A percentile compares a stretch with the other conserved stretches of the same genome.
phyloP scores from a whole-genome alignment of 2,113 vertebrate genomes.

The Ascaphus truei region DNA sequence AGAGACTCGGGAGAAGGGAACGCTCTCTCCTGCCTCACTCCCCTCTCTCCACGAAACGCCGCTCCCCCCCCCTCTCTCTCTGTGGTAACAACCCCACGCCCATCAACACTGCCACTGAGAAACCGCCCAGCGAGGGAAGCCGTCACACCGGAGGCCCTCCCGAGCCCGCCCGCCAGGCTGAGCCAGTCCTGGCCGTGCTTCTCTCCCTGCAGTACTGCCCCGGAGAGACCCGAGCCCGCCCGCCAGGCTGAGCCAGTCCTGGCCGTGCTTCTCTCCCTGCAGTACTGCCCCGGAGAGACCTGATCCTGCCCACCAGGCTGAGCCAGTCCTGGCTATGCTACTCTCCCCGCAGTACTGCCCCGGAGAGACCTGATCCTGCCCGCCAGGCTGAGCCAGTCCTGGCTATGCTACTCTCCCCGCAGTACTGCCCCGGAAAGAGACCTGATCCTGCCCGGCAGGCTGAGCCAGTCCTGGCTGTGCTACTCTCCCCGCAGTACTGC shows the following conservation, averaged over 20 bases:
- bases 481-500: no score
- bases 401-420: not conserved
- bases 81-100: not conserved
- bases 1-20: rapidly evolving
- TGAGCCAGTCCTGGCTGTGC: not conserved
- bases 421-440: not conserved
- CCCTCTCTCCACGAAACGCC: not conserved
- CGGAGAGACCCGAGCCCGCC: not conserved
- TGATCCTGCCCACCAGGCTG: not conserved
- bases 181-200: rapidly evolving
- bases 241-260: not conserved
- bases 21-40: not conserved
- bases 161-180: not conserved
- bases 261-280: not conserved
- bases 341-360: not conserved
- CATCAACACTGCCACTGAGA: rapidly evolving
- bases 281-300: not conserved
- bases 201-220: not conserved
- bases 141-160: not conserved
- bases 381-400: not conserved
- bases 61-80: not conserved
- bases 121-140: rapidly evolving
- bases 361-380: not conserved
- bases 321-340: not conserved
- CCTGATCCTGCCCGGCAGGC: not conserved